These are phyloP conservation scores for Polyergus mexicanus DNA, from an alignment of 1,140 invertebrate species.

Conservation along the genomic window DNA sequence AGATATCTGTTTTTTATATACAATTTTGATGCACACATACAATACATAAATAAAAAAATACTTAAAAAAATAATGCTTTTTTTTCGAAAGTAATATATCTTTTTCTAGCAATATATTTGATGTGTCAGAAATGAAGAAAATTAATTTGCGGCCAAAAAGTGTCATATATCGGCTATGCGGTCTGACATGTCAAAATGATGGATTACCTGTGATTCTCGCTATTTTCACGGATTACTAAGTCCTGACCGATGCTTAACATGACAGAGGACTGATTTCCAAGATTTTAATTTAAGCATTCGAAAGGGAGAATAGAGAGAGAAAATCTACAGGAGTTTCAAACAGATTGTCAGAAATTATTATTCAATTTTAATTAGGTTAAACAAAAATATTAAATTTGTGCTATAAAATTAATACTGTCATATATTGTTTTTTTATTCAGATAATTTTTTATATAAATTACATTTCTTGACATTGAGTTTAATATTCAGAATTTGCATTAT, in stretches of 20 bases:
- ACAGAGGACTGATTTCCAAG: conserved; percentile 15
- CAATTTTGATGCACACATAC: no score
- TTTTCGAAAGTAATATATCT: background rate
- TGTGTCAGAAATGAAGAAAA: conserved; percentile 7
- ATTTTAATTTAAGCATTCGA: conserved; percentile 27
- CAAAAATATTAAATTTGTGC: background rate
- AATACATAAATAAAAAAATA: background rate
- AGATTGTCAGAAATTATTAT: conserved; percentile 1
- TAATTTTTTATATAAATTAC: background rate
- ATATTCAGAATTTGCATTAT: background rate
- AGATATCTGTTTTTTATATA: background rate
- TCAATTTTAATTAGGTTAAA: conserved; percentile 25
- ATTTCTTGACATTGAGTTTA: background rate
- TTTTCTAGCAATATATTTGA: background rate
- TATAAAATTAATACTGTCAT: background rate
- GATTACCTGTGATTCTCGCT: conserved; percentile 23
- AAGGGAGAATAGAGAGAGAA: background rate
- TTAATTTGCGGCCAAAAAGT: conserved; percentile 19
- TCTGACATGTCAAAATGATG: conserved; percentile 47
- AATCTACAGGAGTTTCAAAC: background rate
- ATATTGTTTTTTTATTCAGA: background rate
- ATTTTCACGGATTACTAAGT: conserved; percentile 36
- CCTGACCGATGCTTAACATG: background rate
- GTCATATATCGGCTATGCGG: background rate
- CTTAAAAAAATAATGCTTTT: background rate